Evolutionary conservation across 2,797 vertebrate species (phyloP), one percentile per base, ranked within the genome.

Genomic region (Cephalopachus bancanus): DNA sequence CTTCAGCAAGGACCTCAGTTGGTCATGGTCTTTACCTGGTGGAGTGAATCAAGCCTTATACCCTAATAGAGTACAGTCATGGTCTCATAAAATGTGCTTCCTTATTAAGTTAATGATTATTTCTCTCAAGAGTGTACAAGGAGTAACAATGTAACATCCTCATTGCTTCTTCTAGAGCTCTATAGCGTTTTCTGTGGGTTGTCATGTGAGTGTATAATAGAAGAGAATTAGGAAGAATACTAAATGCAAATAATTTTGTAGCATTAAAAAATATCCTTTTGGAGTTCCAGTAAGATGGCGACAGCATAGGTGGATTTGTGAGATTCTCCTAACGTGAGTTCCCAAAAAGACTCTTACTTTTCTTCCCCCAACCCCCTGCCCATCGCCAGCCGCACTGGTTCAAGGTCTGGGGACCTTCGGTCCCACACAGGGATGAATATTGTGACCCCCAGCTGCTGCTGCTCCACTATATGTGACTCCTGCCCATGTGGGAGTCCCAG

Each of bases 191-290:
- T 72, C 5, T 93, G 5, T 30, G 74, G 10, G 22, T 72, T 83
- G 12, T 33, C 15, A 24, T 79, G 30, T 51, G 64, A 78, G 4
- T n/a, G 1, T 59, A 37, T n/a, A 33, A 69, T 64, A 10, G 8
- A 6, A 81, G 16, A 83, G 8, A 83, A 86, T 57, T 83, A 53
- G 3, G 6, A 5, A 44, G 4, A 89, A 91, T n/a, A 14, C 76
- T 87, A 93, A 96, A 74, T 78, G 49, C 28, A 33, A 93, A 65
- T 87, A 71, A 59, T 74, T 89, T 76, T 93, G 71, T 10, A 92
- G 30, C 57, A 94, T 71, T 65, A 88, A 92, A 74, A 95, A 51
- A 44, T 44, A 44, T 44, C 33, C 44, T 78, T 81, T 88, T 76
- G 37, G 37, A 37, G 37, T 37, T 37, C 37, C 37, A 3, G 37